These are phyloP conservation scores for Panorpa germanica DNA, from an alignment of 2,888 invertebrate species.

Conservation along the genomic window DNA sequence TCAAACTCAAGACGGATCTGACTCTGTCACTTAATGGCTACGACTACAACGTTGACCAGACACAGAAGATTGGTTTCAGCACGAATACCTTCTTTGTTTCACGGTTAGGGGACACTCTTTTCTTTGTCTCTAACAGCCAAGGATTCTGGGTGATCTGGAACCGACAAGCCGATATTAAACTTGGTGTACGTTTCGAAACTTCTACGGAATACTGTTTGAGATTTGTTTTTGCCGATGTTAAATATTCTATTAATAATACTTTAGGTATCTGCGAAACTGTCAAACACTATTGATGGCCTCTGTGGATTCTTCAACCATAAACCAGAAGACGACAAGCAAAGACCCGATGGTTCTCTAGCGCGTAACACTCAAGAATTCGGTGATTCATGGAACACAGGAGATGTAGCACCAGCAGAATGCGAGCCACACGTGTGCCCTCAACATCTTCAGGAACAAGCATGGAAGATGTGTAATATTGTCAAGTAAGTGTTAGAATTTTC, in stretches of 20 bases:
- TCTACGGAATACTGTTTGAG: too few species aligned
- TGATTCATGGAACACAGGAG: conserved; percentile 47
- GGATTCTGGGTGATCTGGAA: conserved; percentile 59
- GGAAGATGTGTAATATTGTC: conserved; percentile 46
- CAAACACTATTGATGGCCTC: conserved; percentile 50
- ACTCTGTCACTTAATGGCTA: conserved; percentile 16
- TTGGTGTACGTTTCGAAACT: conserved; percentile 38
- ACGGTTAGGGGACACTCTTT: conserved; percentile 45
- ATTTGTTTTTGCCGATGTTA: not conserved
- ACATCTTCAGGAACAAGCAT: conserved; percentile 39
- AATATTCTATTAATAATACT: conserved; percentile 9
- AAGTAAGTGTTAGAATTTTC: conserved; percentile 29
- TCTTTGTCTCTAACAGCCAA: conserved; percentile 47
- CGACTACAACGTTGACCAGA: conserved; percentile 36
- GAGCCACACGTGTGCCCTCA: conserved; percentile 39
- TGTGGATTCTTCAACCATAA: conserved; percentile 61
- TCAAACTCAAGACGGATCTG: conserved; percentile 25
- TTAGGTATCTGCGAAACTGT: conserved; percentile 35
- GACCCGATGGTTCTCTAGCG: conserved; percentile 44
- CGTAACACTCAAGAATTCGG: conserved; percentile 51
- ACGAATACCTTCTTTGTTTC: conserved; percentile 45
- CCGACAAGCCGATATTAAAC: conserved; percentile 43
- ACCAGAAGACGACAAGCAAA: conserved; percentile 44
- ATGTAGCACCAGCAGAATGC: conserved; percentile 28
- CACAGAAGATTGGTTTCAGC: conserved; percentile 36